These are phyloP conservation scores for Drosophila mimetica DNA, from an alignment of 2,888 invertebrate genomes.

Conservation along the genomic window DNA sequence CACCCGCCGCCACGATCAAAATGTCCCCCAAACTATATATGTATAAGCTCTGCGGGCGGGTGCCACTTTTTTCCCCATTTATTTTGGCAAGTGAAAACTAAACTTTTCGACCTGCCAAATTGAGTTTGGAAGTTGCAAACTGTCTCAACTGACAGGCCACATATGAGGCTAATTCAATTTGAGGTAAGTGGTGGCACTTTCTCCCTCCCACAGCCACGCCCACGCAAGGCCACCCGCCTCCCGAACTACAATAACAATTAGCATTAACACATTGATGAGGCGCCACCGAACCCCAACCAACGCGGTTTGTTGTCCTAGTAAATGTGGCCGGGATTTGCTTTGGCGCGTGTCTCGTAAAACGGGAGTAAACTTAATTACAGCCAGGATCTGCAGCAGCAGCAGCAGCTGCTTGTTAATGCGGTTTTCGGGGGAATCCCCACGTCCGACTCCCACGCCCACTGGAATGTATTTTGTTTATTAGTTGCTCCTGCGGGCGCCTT, in stretches of 20 bases:
- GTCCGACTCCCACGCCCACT: not conserved
- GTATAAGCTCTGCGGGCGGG: slow-evolving; percentile 5
- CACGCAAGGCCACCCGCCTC: not conserved
- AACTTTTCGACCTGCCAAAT: slow-evolving; percentile 65
- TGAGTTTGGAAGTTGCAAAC: slow-evolving; percentile 64
- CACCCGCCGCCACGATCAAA: slow-evolving; percentile 14
- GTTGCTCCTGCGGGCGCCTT: slow-evolving; percentile 44
- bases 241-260: slow-evolving; percentile 72
- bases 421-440: slow-evolving; percentile 42
- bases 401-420: slow-evolving; percentile 49
- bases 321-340: slow-evolving; percentile 50
- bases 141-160: slow-evolving; percentile 51
- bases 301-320: slow-evolving; percentile 46
- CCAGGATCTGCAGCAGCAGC: slow-evolving; percentile 49
- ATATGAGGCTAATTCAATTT: slow-evolving; percentile 67
- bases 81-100: slow-evolving; percentile 32
- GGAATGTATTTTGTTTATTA: slow-evolving; percentile 43
- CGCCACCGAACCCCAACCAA: slow-evolving; percentile 12
- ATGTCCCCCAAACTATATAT: slow-evolving; percentile 9
- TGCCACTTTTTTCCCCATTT: slow-evolving; percentile 6
- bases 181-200: slow-evolving; percentile 65
- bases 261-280: slow-evolving; percentile 62
- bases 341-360: slow-evolving; percentile 52
- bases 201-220: slow-evolving; percentile 16
- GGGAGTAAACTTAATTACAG: slow-evolving; percentile 67